Evolutionary conservation across 2,113 vertebrate species (phyloP).

Genomic region (Gadus macrocephalus): DNA sequence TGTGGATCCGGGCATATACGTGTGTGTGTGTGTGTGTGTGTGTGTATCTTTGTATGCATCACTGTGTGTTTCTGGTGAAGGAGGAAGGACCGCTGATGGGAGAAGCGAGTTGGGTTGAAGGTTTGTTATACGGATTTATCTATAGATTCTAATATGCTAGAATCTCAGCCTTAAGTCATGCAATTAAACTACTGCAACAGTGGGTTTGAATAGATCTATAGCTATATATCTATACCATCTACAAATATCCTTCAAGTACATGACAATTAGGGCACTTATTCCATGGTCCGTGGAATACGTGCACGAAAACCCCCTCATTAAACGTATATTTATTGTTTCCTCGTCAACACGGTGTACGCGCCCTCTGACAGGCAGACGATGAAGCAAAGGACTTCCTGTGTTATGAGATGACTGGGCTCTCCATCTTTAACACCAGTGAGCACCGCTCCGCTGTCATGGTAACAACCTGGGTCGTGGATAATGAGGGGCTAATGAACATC

Average conservation of each 20-base stretch:
- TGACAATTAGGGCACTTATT: conserved; percentile 30
- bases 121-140: conserved; percentile 67
- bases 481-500: conserved; percentile 64
- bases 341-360: not conserved
- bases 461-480: conserved; percentile 65
- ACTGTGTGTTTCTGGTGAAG: not conserved
- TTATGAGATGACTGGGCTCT: conserved; percentile 26
- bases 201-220: conserved; percentile 38
- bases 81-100: conserved; percentile 9
- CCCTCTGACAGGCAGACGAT: conserved; percentile 32
- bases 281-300: not conserved
- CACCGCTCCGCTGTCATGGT: conserved; percentile 50
- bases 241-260: conserved; percentile 47
- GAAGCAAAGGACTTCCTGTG: conserved; percentile 32
- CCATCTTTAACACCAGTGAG: conserved; percentile 43
- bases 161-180: conserved; percentile 55
- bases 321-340: too few species aligned
- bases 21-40: not conserved
- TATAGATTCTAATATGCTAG: conserved; percentile 59
- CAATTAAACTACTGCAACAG: conserved; percentile 60
- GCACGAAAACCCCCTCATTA: conserved; percentile 2
- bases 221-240: conserved; percentile 28
- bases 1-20: conserved; percentile 1
- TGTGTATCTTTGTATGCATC: not conserved
- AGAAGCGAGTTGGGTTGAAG: conserved; percentile 45